These are phyloP conservation scores for Rhopalosiphum padi DNA, from an alignment of 1,140 invertebrate genomes.

Conservation along the genomic window DNA sequence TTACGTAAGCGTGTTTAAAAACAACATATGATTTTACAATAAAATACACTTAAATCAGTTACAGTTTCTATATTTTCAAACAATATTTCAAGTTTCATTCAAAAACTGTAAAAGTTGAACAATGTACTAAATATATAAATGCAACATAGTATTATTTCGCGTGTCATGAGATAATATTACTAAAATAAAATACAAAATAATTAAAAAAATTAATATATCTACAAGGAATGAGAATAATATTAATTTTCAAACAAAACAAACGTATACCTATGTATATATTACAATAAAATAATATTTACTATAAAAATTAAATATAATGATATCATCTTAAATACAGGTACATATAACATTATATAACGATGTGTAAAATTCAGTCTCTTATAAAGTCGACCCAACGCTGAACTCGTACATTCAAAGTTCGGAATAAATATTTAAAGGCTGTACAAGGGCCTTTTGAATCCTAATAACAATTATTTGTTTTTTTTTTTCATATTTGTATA, in stretches of 20 bases:
- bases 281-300: conserved; percentile 26
- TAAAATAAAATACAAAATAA: conserved; percentile 3
- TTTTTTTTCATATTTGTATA: not conserved
- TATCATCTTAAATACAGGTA: conserved; percentile 1
- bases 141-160: not conserved
- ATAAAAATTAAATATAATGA: conserved; percentile 21
- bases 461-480: conserved; percentile 23
- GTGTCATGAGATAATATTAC: not conserved
- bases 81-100: conserved; percentile 10
- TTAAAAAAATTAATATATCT: not conserved
- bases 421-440: conserved; percentile 32
- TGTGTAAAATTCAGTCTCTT: conserved; percentile 48
- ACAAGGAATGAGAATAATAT: conserved; percentile 19
- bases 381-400: conserved; percentile 23
- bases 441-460: not conserved
- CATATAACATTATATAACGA: conserved; percentile 33
- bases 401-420: conserved; percentile 35
- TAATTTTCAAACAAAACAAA: conserved; percentile 16
- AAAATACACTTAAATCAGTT: conserved; percentile 15
- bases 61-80: not conserved
- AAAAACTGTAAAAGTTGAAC: not conserved
- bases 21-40: not conserved
- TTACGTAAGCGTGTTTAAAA: not conserved
- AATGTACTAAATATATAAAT: not conserved
- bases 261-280: not conserved